A percentile compares a stretch with the other conserved stretches of the same genome.
Conservation (phyloP, 2,797 vertebrate genomes). For the Prionace glauca region DNA sequence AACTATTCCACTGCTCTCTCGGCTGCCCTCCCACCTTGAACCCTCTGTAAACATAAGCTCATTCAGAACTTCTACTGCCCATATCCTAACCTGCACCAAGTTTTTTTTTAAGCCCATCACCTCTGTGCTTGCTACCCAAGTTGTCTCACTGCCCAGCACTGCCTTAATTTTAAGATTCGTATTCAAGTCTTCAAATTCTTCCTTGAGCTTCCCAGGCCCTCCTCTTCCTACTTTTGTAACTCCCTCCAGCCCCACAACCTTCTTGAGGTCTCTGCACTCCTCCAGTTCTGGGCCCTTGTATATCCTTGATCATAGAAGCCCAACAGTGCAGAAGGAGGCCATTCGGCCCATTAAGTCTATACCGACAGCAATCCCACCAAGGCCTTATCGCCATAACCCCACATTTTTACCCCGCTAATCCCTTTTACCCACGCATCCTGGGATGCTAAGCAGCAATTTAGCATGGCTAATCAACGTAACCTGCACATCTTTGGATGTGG, state of each 20-base stretch:
- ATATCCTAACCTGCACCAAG: not conserved
- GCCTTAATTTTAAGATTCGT: not conserved
- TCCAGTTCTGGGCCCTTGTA: not conserved
- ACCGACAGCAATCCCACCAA: too few species aligned
- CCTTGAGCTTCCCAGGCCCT: not conserved
- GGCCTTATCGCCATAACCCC: too few species aligned
- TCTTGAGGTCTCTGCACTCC: not conserved
- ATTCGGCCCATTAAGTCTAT: too few species aligned
- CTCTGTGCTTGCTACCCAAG: not conserved
- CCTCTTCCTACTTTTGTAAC: not conserved
- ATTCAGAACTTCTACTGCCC: not conserved
- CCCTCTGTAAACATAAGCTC: not conserved
- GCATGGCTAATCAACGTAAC: too few species aligned
- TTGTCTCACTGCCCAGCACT: not conserved
- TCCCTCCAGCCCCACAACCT: not conserved
- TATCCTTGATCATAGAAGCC: not conserved
- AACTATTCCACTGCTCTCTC: not conserved
- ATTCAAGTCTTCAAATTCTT: not conserved
- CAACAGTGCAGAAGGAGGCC: too few species aligned
- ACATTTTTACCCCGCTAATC: too few species aligned
- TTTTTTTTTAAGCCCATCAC: not conserved
- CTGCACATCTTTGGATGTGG: too few species aligned
- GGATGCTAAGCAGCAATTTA: too few species aligned
- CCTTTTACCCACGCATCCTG: too few species aligned
- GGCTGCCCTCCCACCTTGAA: not conserved